Percentiles rank a stretch among this genome's conserved stretches.
Conservation (phyloP, 2,888 invertebrate genomes). For the Fragum whitleyi region DNA sequence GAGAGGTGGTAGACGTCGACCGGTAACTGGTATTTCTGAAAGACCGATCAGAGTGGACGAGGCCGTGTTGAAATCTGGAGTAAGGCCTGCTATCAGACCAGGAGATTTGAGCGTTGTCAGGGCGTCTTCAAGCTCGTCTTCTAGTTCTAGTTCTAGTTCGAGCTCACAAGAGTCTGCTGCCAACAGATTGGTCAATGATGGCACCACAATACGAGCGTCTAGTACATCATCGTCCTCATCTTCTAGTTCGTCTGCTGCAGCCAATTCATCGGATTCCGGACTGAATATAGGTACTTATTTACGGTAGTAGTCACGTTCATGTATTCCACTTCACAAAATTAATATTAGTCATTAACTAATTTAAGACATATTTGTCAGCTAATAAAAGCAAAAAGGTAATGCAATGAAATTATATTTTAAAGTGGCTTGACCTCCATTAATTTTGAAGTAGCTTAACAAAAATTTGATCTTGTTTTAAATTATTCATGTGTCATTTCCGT, state of each 20-base stretch:
- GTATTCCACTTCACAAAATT: too few relatives aligned
- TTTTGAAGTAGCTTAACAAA: too few relatives aligned
- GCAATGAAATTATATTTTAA: too few relatives aligned
- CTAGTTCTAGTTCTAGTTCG: constrained; percentile 39
- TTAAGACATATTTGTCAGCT: too few relatives aligned
- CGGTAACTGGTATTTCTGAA: neutral
- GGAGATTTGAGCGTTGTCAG: neutral
- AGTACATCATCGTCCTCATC: constrained; percentile 36
- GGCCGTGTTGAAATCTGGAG: constrained; percentile 28
- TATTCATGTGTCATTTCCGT: too few relatives aligned
- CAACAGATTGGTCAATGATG: neutral
- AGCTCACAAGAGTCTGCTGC: constrained; percentile 3
- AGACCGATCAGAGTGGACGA: constrained; percentile 39
- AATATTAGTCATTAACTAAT: too few relatives aligned
- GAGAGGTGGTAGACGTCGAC: neutral
- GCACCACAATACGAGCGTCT: neutral
- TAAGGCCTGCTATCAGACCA: constrained; percentile 25
- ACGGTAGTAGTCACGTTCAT: too few relatives aligned
- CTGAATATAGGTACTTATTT: constrained; percentile 18
- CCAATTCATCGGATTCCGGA: constrained; percentile 13
- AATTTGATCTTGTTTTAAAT: too few relatives aligned
- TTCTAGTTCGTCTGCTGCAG: constrained; percentile 42
- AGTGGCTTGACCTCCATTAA: too few relatives aligned
- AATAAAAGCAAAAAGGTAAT: too few relatives aligned
- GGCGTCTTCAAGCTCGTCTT: constrained; percentile 33